A percentile compares a stretch with the other conserved stretches of the same genome.
Conservation (phyloP, 2,797 vertebrate species). For the Rhinogobio ventralis region DNA sequence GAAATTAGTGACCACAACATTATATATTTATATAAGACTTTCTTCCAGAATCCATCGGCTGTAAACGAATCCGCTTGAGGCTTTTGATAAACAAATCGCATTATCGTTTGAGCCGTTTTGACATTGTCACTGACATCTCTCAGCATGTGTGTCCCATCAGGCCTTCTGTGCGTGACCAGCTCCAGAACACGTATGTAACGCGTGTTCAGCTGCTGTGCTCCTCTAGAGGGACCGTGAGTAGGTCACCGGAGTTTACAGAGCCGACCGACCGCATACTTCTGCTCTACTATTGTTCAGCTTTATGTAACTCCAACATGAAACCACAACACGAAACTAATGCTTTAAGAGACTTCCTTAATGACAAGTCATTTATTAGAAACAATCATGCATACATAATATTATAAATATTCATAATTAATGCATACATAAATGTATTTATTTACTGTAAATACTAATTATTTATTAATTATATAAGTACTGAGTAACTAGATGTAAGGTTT, state of each 20-base stretch:
- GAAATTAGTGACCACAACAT: not conserved
- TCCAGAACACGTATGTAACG: not conserved
- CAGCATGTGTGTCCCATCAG: not conserved
- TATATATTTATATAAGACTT: no score
- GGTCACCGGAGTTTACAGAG: not conserved
- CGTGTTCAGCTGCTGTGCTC: not conserved
- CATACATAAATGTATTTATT: no score
- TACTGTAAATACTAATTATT: no score
- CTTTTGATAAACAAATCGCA: not conserved
- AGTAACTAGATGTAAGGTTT: no score
- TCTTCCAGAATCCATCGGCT: no score
- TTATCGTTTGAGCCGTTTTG: not conserved
- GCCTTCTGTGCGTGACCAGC: no score
- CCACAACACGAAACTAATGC: not conserved
- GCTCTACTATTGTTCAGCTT: conserved; percentile 20
- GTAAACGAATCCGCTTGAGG: not conserved
- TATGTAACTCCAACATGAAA: conserved; percentile 23
- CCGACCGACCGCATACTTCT: not conserved
- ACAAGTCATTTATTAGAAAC: no score
- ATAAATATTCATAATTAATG: no score
- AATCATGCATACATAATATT: not conserved
- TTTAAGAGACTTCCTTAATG: no score
- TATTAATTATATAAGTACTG: no score
- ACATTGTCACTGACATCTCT: not conserved
- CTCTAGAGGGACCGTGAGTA: not conserved